Evolutionary conservation across 1,140 invertebrate genomes (phyloP).

Genomic region (Trichomalopsis sarcophagae): DNA sequence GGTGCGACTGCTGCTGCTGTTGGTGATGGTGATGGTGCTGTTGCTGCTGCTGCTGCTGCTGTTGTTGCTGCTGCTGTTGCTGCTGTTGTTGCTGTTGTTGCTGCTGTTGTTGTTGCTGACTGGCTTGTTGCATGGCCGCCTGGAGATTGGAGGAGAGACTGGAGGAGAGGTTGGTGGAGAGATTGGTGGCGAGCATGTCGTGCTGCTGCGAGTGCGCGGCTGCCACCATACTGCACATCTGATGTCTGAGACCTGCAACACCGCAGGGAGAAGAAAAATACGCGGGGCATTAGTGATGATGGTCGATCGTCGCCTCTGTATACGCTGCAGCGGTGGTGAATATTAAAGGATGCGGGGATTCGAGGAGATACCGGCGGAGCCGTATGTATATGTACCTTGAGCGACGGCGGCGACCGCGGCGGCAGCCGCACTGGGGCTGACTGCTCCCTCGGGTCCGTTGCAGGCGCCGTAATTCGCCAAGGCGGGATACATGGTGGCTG

Average conservation of each 20-base stretch:
- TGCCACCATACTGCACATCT: constrained; percentile 84
- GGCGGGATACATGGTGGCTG: constrained; percentile 74
- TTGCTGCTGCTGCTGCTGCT: constrained; percentile 71
- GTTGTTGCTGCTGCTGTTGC: constrained; percentile 68
- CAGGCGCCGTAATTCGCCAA: constrained; percentile 77
- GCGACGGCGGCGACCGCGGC: constrained; percentile 84
- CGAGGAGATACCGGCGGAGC: background rate
- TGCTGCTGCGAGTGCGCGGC: constrained; percentile 78
- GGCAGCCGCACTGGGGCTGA: constrained; percentile 80
- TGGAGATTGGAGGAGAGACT: constrained; percentile 70
- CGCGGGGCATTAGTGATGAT: background rate
- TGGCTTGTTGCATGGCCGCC: constrained; percentile 73
- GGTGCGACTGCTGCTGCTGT: constrained; percentile 40
- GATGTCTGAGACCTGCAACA: constrained; percentile 79
- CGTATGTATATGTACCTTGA: constrained; percentile 71
- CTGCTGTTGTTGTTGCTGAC: constrained; percentile 70
- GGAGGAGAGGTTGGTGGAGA: constrained; percentile 68
- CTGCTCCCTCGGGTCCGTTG: constrained; percentile 79
- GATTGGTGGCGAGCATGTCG: constrained; percentile 74
- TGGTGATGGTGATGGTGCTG: constrained; percentile 9
- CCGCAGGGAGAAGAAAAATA: background rate
- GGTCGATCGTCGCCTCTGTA: background rate
- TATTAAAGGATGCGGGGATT: background rate
- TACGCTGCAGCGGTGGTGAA: background rate
- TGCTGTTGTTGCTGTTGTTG: constrained; percentile 70